These are phyloP conservation scores for Solenopsis invicta DNA, from an alignment of 1,140 invertebrate species.

Conservation along the genomic window DNA sequence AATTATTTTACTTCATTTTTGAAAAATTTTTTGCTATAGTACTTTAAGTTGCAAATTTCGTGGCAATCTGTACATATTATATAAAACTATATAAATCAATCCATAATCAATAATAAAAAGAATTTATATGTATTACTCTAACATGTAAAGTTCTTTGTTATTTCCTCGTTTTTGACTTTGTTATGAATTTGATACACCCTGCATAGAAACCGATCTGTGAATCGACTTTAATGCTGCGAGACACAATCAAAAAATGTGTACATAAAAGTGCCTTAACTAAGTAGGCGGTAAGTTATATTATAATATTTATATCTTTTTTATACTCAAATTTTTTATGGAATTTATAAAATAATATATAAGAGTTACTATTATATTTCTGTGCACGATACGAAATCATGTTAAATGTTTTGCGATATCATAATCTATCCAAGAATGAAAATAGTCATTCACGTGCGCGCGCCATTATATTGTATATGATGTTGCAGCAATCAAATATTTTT, in stretches of 20 bases:
- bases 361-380: conserved; percentile 23
- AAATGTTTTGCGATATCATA: conserved; percentile 37
- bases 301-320: conserved; percentile 48
- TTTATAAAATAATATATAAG: conserved; percentile 44
- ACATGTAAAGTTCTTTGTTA: background rate
- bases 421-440: background rate
- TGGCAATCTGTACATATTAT: no score
- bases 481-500: conserved; percentile 62
- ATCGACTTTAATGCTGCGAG: conserved; percentile 19
- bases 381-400: background rate
- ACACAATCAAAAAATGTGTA: conserved; percentile 67
- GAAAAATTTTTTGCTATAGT: no score
- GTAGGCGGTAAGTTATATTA: conserved; percentile 10
- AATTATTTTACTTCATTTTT: no score
- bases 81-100: background rate
- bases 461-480: background rate
- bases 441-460: background rate
- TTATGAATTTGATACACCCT: background rate
- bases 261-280: conserved; percentile 70
- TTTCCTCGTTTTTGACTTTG: conserved; percentile 8
- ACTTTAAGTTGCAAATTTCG: no score
- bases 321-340: conserved; percentile 59
- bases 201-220: background rate
- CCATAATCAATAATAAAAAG: background rate
- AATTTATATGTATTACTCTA: background rate